These are phyloP conservation scores for Sarcophaga variegata DNA, from an alignment of 2,888 invertebrate genomes.

Conservation along the genomic window DNA sequence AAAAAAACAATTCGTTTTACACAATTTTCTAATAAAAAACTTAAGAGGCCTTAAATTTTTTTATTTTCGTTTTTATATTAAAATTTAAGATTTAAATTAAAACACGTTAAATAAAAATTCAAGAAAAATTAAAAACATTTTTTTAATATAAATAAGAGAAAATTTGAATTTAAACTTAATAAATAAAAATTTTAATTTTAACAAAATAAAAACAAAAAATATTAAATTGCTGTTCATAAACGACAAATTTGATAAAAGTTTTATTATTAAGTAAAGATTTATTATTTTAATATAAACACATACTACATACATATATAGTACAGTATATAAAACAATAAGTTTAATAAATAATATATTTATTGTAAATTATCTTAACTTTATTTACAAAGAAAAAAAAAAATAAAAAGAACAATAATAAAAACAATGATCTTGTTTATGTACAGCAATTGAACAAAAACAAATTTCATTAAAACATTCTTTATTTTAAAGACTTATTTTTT, in stretches of 20 bases:
- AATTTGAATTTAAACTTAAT: slow-evolving; percentile 3
- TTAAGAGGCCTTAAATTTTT: slow-evolving; percentile 57
- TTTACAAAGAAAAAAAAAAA: slow-evolving; percentile 31
- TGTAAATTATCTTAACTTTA: too few species aligned
- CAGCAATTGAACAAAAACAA: slow-evolving; percentile 69
- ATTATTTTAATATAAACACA: too few species aligned
- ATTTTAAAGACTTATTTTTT: slow-evolving; percentile 40
- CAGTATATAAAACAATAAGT: too few species aligned
- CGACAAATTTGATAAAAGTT: slow-evolving; percentile 64
- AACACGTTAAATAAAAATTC: slow-evolving; percentile 43
- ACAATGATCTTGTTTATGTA: slow-evolving; percentile 73
- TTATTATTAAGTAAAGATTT: background rate
- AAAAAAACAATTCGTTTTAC: slow-evolving; percentile 3
- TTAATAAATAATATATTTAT: too few species aligned
- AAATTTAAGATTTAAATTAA: slow-evolving; percentile 34
- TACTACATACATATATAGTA: too few species aligned
- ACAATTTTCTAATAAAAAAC: slow-evolving; percentile 12
- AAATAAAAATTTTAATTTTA: slow-evolving; percentile 55
- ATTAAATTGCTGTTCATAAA: slow-evolving; percentile 76
- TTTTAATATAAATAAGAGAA: slow-evolving; percentile 51
- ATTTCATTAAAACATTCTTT: background rate
- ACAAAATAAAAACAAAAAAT: background rate
- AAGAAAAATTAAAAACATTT: slow-evolving; percentile 49
- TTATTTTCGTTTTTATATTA: slow-evolving; percentile 7
- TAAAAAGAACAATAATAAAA: slow-evolving; percentile 26